Percentiles rank a stretch among this genome's conserved stretches.
phyloP scores from a whole-genome alignment of 2,888 invertebrate species.

The Clitarchus hookeri region DNA sequence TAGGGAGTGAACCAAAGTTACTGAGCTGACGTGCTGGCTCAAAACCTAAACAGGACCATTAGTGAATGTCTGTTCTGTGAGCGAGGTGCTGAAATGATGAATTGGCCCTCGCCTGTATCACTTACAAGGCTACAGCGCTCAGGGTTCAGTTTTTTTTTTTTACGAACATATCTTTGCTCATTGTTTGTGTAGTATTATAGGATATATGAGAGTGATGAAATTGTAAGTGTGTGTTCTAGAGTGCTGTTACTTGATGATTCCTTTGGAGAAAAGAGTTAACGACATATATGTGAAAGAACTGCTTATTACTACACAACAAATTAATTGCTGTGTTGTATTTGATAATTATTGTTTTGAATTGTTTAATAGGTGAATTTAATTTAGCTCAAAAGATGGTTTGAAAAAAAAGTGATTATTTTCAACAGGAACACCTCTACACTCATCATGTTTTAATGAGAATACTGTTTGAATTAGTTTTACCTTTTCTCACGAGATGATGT shows the following conservation, averaged over 20 bases:
- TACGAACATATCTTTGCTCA: constrained; percentile 6
- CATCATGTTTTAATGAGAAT: neutral
- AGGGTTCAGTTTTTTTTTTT: neutral
- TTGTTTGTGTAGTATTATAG: neutral
- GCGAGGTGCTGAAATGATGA: neutral
- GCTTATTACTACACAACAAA: neutral
- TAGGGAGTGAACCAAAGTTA: constrained; percentile 7
- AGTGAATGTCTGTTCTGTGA: neutral
- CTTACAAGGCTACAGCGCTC: neutral
- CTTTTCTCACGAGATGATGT: neutral
- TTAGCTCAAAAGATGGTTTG: neutral
- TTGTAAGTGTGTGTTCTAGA: neutral
- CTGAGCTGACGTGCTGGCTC: neutral
- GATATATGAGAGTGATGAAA: neutral
- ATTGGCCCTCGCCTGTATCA: neutral
- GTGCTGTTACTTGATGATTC: neutral
- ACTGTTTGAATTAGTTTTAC: neutral
- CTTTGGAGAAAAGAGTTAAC: neutral
- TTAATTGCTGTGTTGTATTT: no score
- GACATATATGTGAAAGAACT: neutral
- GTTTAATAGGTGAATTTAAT: neutral
- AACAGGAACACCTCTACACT: neutral
- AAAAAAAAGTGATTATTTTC: neutral
- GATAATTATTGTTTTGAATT: neutral
- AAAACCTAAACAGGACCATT: neutral